phyloP scores from a whole-genome alignment of 2,113 vertebrate genomes.

The Halcyon malimbica region DNA sequence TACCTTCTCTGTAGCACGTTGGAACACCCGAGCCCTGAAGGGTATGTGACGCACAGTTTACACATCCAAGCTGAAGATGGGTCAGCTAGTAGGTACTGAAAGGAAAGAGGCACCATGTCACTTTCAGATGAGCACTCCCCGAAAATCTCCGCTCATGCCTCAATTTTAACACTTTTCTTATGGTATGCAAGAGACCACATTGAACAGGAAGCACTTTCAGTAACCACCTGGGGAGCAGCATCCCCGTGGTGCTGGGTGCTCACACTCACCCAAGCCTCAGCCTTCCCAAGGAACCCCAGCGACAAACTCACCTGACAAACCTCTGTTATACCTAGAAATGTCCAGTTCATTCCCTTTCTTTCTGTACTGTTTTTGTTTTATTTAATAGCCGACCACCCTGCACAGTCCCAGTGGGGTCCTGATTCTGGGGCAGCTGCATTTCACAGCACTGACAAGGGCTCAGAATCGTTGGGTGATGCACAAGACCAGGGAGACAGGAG shows the following conservation, averaged over 20 bases:
- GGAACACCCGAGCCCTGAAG: background rate
- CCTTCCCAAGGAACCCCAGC: background rate
- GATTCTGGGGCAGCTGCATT: no score
- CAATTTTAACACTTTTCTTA: background rate
- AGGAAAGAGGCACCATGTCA: background rate
- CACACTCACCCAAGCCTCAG: background rate
- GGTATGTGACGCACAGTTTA: background rate
- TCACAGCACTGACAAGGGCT: rapidly evolving
- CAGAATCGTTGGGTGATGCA: background rate
- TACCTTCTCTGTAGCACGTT: background rate
- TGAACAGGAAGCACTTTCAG: background rate
- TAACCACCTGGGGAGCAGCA: background rate
- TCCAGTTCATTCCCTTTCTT: background rate
- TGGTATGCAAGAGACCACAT: background rate
- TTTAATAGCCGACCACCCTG: background rate
- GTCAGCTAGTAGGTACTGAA: background rate
- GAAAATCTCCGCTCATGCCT: background rate
- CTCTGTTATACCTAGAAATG: background rate
- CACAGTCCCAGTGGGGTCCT: background rate
- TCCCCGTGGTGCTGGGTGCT: rapidly evolving
- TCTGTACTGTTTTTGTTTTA: background rate
- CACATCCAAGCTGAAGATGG: background rate
- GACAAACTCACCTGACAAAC: background rate
- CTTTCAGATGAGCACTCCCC: background rate
- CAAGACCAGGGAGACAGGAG: background rate